These are phyloP conservation scores for Epicauta chinensis DNA, from an alignment of 1,140 invertebrate species.

Conservation along the genomic window DNA sequence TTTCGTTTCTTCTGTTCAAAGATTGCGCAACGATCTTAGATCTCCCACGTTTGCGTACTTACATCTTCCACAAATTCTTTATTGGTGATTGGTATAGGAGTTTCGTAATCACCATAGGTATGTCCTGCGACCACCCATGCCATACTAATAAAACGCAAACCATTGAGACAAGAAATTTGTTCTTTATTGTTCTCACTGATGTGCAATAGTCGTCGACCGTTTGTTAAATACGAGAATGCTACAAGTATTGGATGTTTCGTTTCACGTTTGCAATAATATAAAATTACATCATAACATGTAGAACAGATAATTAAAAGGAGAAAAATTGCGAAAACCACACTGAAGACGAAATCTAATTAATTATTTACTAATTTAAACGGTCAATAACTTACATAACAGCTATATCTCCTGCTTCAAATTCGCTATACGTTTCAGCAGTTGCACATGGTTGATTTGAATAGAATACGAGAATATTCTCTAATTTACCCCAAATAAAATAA, in stretches of 20 bases:
- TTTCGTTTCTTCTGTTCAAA: too few relatives aligned
- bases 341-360: not conserved
- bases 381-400: constrained; percentile 9
- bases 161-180: constrained; percentile 8
- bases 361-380: too few relatives aligned
- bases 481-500: constrained; percentile 5
- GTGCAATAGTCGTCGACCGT: not conserved
- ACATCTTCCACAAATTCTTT: too few relatives aligned
- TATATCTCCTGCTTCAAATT: constrained; percentile 4
- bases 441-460: not conserved
- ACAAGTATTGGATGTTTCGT: constrained; percentile 3
- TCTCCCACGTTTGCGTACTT: constrained; percentile 1
- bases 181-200: constrained; percentile 1
- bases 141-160: constrained; percentile 8
- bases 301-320: not conserved
- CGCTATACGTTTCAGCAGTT: not conserved
- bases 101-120: not conserved
- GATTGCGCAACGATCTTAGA: too few relatives aligned
- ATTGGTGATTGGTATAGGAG: not conserved
- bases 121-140: constrained; percentile 4
- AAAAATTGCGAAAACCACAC: not conserved
- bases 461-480: not conserved
- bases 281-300: constrained; percentile 1
- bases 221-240: constrained; percentile 4
- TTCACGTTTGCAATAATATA: constrained; percentile 5